Evolutionary conservation across 1,140 invertebrate genomes (phyloP).

Genomic region (Melitaea cinxia): DNA sequence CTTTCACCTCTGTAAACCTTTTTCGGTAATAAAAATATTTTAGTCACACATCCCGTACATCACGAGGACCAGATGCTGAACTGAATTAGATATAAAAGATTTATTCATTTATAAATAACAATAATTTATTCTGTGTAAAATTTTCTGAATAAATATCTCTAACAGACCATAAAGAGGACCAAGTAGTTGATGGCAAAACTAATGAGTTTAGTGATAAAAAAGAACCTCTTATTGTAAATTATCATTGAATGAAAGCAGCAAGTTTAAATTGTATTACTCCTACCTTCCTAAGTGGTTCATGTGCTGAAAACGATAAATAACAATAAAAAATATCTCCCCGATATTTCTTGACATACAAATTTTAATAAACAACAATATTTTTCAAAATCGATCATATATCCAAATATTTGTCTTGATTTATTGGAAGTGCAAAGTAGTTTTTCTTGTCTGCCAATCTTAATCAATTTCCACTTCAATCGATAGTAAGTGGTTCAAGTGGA

Average conservation of each 20-base stretch:
- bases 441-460: constrained; percentile 39
- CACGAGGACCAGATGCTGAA: constrained; percentile 5
- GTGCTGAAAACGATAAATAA: neutral
- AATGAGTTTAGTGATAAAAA: constrained; percentile 37
- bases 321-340: neutral
- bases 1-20: constrained; percentile 60
- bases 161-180: constrained; percentile 29
- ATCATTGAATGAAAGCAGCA: constrained; percentile 29
- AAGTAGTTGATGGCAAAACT: constrained; percentile 41
- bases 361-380: neutral
- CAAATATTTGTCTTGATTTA: constrained; percentile 3
- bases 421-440: constrained; percentile 29
- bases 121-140: neutral
- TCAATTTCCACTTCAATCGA: constrained; percentile 37
- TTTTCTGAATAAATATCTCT: constrained; percentile 18
- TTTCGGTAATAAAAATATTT: constrained; percentile 54
- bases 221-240: constrained; percentile 27
- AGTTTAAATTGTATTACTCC: neutral
- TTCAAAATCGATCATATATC: too few relatives aligned
- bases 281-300: neutral
- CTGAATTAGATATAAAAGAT: constrained; percentile 12
- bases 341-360: neutral
- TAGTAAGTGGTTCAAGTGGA: constrained; percentile 42
- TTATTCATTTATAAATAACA: neutral
- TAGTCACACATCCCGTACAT: constrained; percentile 35